phyloP scores from a whole-genome alignment of 2,113 vertebrate species.

The Elaphurus davidianus region DNA sequence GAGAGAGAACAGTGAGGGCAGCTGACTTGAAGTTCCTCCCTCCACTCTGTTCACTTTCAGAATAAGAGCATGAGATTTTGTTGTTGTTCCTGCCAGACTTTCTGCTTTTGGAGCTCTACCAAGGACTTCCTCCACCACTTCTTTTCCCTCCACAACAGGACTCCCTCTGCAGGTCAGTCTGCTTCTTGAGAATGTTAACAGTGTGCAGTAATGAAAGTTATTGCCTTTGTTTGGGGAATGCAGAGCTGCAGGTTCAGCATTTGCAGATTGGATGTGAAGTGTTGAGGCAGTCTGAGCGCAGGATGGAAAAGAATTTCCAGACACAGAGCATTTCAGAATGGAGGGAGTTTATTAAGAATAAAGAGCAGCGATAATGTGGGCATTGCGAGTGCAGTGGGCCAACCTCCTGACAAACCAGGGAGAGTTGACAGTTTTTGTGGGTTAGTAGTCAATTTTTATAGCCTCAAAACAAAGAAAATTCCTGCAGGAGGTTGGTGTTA shows the following conservation, averaged over 20 bases:
- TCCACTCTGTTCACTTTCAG: neutral
- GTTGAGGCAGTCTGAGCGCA: neutral
- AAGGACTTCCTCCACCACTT: neutral
- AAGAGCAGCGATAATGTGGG: neutral
- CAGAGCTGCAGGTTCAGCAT: slow-evolving; percentile 4
- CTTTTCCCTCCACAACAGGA: neutral
- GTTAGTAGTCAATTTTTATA: neutral
- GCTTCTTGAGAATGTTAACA: neutral
- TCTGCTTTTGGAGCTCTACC: neutral
- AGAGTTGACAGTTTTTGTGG: neutral
- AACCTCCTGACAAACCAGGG: neutral
- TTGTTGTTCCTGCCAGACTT: neutral
- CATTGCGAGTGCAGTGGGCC: neutral
- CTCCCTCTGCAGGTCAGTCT: neutral
- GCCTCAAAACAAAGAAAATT: neutral
- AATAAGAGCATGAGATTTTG: neutral
- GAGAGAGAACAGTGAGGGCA: neutral
- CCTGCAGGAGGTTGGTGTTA: neutral
- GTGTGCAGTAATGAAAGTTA: neutral
- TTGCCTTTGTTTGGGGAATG: neutral
- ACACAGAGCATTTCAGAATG: neutral
- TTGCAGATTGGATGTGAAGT: slow-evolving; percentile 20
- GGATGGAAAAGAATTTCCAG: neutral
- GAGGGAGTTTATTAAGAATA: neutral
- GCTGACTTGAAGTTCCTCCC: neutral